Evolutionary conservation across 2,888 invertebrate species (phyloP).

Genomic region (Eutolmus rufibarbis): DNA sequence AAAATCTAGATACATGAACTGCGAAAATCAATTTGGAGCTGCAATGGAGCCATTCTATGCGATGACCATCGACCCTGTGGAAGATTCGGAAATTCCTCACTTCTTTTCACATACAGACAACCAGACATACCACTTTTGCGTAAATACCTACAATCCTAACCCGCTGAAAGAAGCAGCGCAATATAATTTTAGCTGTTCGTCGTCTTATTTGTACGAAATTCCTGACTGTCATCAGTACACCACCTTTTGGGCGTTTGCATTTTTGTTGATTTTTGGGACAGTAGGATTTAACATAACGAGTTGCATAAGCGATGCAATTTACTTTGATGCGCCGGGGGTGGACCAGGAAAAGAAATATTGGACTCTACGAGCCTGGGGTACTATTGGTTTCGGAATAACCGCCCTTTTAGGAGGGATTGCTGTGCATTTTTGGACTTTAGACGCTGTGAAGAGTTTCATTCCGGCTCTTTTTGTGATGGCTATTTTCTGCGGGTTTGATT

Average conservation of each 20-base stretch:
- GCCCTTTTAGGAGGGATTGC: constrained; percentile 75
- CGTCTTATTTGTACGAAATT: no score
- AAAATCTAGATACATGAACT: no score
- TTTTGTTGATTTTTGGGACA: constrained; percentile 76
- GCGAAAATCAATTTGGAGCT: no score
- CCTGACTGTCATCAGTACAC: no score
- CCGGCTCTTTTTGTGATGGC: constrained; percentile 76
- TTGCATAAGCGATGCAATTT: constrained; percentile 84
- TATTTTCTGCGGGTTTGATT: constrained; percentile 70
- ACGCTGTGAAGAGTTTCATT: constrained; percentile 69
- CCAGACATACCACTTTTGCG: no score
- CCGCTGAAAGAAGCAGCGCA: no score
- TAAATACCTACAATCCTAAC: no score
- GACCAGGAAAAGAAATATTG: constrained; percentile 75
- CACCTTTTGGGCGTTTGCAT: constrained; percentile 76
- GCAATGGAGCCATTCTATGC: no score
- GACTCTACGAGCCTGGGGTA: constrained; percentile 82
- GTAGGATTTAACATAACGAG: constrained; percentile 59
- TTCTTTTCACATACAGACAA: no score
- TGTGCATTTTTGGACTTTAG: constrained; percentile 71
- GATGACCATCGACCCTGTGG: no score
- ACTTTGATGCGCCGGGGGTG: constrained; percentile 83
- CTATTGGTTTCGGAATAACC: constrained; percentile 78
- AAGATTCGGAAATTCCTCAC: no score
- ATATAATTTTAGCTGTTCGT: no score